A percentile compares a stretch with the other conserved stretches of the same genome.
phyloP scores from a whole-genome alignment of 2,888 invertebrate genomes.

The Archips crataeganus region DNA sequence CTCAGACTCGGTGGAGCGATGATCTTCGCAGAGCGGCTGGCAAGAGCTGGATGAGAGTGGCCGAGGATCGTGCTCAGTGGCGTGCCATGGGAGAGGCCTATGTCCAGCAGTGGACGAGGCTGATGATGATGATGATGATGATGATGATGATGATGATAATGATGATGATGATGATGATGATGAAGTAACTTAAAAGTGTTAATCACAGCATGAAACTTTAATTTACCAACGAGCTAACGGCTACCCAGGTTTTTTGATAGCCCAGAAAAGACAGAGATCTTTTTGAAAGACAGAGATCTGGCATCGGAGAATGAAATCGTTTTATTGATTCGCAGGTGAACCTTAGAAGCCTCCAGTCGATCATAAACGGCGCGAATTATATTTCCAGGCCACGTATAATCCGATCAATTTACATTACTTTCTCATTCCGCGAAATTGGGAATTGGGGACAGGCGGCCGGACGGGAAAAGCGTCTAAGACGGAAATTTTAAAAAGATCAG shows the following conservation, averaged over 20 bases:
- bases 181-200: too few relatives aligned
- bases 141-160: too few relatives aligned
- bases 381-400: constrained; percentile 67
- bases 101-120: too few relatives aligned
- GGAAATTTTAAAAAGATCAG: constrained; percentile 79
- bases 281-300: neutral
- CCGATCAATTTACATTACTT: constrained; percentile 72
- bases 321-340: constrained; percentile 4
- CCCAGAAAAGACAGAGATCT: neutral
- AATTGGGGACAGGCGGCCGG: constrained; percentile 61
- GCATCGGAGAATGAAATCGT: neutral
- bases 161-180: too few relatives aligned
- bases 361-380: constrained; percentile 52
- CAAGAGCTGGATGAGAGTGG: too few relatives aligned
- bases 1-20: too few relatives aligned
- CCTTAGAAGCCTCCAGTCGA: constrained; percentile 6
- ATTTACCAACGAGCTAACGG: neutral
- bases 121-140: too few relatives aligned
- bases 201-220: too few relatives aligned
- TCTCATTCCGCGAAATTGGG: constrained; percentile 68
- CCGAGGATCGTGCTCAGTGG: too few relatives aligned
- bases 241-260: neutral
- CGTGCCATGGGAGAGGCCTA: too few relatives aligned
- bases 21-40: too few relatives aligned
- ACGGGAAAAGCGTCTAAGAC: constrained; percentile 47